Conservation (phyloP, 2,888 invertebrate species). For the Athalia circularis region DNA sequence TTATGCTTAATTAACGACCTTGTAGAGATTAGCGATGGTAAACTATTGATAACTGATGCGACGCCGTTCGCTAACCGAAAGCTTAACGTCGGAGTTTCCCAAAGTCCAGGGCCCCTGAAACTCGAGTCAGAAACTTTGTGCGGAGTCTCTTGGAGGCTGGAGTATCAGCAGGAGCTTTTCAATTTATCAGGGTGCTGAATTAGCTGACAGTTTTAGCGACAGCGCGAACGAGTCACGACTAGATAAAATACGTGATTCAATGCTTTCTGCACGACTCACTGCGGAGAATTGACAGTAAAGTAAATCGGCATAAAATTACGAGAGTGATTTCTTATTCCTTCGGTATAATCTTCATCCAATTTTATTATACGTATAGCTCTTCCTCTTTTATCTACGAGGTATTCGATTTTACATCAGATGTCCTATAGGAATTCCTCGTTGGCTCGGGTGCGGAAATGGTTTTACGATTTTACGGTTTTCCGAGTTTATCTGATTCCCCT, state of each 20-base stretch:
- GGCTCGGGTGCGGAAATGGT: neutral
- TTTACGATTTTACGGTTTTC: neutral
- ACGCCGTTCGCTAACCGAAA: too few species aligned
- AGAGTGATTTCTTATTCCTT: too few species aligned
- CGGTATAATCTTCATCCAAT: too few species aligned
- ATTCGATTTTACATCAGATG: too few species aligned
- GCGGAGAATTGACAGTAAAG: neutral
- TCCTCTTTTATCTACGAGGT: too few species aligned
- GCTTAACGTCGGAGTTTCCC: too few species aligned
- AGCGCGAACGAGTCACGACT: slow-evolving; percentile 12
- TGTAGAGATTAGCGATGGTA: too few species aligned
- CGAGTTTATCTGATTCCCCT: neutral
- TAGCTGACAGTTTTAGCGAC: slow-evolving; percentile 20
- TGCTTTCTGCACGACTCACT: too few species aligned
- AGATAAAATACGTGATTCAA: neutral
- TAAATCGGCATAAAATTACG: too few species aligned
- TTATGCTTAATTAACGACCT: too few species aligned
- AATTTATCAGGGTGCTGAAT: slow-evolving; percentile 24
- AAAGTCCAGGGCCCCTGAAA: slow-evolving; percentile 6
- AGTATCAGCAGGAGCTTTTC: neutral
- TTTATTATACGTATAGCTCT: too few species aligned
- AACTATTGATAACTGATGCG: too few species aligned
- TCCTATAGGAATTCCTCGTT: neutral
- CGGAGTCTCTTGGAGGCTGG: neutral
- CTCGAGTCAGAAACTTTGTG: neutral